These are phyloP conservation scores for Marasmarcha lunaedactyla DNA, from an alignment of 2,888 invertebrate genomes.

Conservation along the genomic window DNA sequence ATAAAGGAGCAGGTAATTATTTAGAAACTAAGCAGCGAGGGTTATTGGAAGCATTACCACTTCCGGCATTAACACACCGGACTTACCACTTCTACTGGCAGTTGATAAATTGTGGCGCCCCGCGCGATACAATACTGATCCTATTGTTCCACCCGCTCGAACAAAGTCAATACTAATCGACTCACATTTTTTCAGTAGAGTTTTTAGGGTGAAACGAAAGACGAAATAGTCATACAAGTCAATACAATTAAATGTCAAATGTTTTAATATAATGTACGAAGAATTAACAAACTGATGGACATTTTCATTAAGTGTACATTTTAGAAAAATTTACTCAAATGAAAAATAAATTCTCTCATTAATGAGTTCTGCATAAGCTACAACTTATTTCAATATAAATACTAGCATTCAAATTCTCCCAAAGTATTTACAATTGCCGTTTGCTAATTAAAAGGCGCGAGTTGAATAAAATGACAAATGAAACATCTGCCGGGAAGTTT, in stretches of 20 bases:
- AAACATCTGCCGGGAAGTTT: slow-evolving; percentile 35
- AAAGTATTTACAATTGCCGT: slow-evolving; percentile 10
- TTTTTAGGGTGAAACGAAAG: slow-evolving; percentile 13
- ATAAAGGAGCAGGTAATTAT: not conserved
- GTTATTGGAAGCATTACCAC: slow-evolving; percentile 4
- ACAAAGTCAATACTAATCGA: slow-evolving; percentile 23
- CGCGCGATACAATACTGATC: slow-evolving; percentile 25
- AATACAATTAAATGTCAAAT: too few species aligned
- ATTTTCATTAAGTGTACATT: too few species aligned
- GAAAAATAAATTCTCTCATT: too few species aligned
- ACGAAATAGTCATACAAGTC: not conserved
- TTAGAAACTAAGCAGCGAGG: not conserved
- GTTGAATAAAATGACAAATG: slow-evolving; percentile 42
- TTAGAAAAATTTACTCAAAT: too few species aligned
- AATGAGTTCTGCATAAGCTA: too few species aligned
- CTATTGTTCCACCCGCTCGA: slow-evolving; percentile 24
- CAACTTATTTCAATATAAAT: too few species aligned
- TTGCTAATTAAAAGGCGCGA: slow-evolving; percentile 29
- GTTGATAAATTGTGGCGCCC: slow-evolving; percentile 27
- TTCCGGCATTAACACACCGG: too few species aligned
- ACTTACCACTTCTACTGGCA: slow-evolving; percentile 8
- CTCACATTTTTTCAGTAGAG: slow-evolving; percentile 21
- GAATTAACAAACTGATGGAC: too few species aligned
- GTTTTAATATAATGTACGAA: too few species aligned
- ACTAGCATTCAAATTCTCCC: too few species aligned